A percentile compares a stretch with the other conserved stretches of the same genome.
Evolutionary conservation across 2,113 vertebrate species (phyloP).

Genomic region (Tringa solitaria): DNA sequence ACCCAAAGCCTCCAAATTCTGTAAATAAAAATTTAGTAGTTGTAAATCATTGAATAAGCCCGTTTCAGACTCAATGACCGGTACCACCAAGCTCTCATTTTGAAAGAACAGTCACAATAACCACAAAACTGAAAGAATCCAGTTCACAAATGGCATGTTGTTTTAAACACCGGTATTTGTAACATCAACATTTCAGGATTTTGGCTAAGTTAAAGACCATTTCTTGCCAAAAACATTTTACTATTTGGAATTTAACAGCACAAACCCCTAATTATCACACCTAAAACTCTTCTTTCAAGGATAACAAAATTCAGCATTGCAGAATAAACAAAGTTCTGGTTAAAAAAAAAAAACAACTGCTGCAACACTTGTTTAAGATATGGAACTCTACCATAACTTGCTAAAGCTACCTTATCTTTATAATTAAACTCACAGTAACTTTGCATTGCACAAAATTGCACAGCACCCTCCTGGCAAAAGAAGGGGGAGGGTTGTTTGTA

Average conservation of each 20-base stretch:
- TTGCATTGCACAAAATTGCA: not conserved
- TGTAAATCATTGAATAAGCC: not conserved
- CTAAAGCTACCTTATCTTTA: not conserved
- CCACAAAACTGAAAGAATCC: not conserved
- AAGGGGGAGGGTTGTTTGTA: not conserved
- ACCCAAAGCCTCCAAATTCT: conserved; percentile 99
- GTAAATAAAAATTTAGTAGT: not conserved
- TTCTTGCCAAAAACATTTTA: not conserved
- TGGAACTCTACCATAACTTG: not conserved
- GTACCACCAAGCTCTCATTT: not conserved
- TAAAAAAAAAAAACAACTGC: not conserved
- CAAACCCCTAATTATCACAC: not conserved
- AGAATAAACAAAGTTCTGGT: not conserved
- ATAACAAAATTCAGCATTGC: not conserved
- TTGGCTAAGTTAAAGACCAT: not conserved
- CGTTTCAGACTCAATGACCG: not conserved
- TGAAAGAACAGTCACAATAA: not conserved
- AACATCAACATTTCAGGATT: not conserved
- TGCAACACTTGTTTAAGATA: too few relatives aligned
- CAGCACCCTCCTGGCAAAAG: not conserved
- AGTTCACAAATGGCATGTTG: not conserved
- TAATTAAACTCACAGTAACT: not conserved
- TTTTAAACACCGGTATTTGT: not conserved
- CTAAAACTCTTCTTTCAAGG: not conserved
- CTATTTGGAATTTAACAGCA: not conserved